These are phyloP conservation scores for Aplochiton taeniatus DNA, from an alignment of 2,797 vertebrate genomes.

Conservation along the genomic window DNA sequence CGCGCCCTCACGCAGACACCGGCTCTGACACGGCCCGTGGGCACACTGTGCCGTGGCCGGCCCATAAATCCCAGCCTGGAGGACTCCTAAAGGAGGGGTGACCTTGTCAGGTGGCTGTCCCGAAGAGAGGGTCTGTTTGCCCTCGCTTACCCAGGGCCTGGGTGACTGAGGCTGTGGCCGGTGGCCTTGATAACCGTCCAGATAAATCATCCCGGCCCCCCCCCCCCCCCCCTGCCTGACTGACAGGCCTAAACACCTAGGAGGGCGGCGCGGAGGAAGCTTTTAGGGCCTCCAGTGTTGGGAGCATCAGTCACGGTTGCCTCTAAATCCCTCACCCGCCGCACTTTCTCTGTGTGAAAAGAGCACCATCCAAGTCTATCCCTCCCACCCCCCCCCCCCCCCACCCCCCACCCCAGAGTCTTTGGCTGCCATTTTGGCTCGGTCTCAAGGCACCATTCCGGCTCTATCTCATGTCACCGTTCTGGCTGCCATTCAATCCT, in stretches of 20 bases:
- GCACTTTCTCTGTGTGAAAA: slow-evolving; percentile 47
- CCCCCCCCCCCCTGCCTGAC: slow-evolving; percentile 57
- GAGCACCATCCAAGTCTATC: slow-evolving; percentile 49
- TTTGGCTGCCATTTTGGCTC: slow-evolving; percentile 72
- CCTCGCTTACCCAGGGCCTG: slow-evolving; percentile 46
- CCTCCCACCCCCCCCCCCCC: no score
- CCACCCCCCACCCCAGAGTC: slow-evolving; percentile 53
- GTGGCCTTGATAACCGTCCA: slow-evolving; percentile 54
- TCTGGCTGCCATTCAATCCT: slow-evolving; percentile 70
- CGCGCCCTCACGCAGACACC: slow-evolving; percentile 4
- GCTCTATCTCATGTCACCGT: slow-evolving; percentile 74
- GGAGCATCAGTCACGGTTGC: slow-evolving; percentile 41
- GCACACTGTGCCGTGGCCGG: slow-evolving; percentile 31
- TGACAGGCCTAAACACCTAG: slow-evolving; percentile 70
- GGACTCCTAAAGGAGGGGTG: slow-evolving; percentile 7
- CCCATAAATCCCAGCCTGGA: slow-evolving; percentile 21
- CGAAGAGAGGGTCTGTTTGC: slow-evolving; percentile 29
- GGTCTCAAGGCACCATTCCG: slow-evolving; percentile 69
- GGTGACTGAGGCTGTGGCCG: slow-evolving; percentile 52
- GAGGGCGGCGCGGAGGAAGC: slow-evolving; percentile 64
- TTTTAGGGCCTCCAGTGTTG: slow-evolving; percentile 66
- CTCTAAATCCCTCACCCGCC: slow-evolving; percentile 1
- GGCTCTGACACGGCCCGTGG: not conserved
- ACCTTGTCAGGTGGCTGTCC: slow-evolving; percentile 37
- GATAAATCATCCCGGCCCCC: slow-evolving; percentile 68